Evolutionary conservation across 2,113 vertebrate species (phyloP).

Genomic region (Shinisaurus crocodilurus): DNA sequence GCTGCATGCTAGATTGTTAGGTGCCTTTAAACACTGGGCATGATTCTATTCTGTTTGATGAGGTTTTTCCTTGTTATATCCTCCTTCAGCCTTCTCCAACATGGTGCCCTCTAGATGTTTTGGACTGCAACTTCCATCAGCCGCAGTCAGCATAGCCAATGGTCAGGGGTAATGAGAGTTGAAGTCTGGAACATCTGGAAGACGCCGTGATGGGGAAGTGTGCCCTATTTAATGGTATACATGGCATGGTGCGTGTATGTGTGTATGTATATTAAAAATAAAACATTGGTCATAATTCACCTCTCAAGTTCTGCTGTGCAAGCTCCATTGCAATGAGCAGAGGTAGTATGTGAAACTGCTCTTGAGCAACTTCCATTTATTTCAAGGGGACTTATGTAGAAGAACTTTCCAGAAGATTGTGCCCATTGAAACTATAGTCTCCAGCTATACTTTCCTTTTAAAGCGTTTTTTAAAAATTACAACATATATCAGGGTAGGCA

Average conservation of each 20-base stretch:
- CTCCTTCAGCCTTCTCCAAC: no score
- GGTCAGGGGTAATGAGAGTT: no score
- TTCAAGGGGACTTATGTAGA: background rate
- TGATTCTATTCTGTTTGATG: background rate
- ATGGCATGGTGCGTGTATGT: background rate
- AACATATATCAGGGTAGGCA: conserved; percentile 73
- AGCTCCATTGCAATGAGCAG: background rate
- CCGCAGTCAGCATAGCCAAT: no score
- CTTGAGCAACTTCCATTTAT: background rate
- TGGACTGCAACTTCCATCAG: no score
- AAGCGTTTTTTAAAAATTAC: conserved; percentile 48
- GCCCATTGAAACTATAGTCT: conserved; percentile 40
- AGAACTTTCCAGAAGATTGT: background rate
- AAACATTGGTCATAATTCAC: background rate
- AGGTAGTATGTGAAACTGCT: background rate
- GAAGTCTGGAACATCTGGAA: no score
- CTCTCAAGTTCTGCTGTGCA: background rate
- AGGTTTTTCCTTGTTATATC: background rate
- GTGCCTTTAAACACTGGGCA: background rate
- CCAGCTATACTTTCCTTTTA: conserved; percentile 48
- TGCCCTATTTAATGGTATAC: no score
- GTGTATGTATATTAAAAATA: background rate
- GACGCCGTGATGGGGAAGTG: no score
- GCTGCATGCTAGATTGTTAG: conserved; percentile 72
- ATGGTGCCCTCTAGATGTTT: no score